Percentiles rank a stretch among this genome's conserved stretches.
These are phyloP conservation scores for Silurus aristotelis DNA, from an alignment of 2,797 vertebrate species.

Conservation along the genomic window DNA sequence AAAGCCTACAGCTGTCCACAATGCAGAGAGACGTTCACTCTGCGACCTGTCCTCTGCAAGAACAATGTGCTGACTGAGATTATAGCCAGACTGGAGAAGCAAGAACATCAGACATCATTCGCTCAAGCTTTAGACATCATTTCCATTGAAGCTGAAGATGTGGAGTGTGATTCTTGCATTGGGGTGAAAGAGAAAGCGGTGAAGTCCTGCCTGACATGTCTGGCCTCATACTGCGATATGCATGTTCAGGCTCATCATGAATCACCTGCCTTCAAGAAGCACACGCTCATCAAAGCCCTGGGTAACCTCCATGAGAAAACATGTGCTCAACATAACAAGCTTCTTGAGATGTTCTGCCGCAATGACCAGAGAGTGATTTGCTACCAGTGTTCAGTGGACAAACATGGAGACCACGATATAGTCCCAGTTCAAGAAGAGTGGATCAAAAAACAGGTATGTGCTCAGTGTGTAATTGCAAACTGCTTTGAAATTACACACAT, in stretches of 20 bases:
- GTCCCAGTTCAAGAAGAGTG: conserved; percentile 26
- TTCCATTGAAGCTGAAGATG: neutral
- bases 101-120: neutral
- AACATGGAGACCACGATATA: conserved; percentile 27
- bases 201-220: conserved; percentile 39
- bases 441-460: conserved; percentile 31
- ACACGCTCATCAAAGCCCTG: neutral
- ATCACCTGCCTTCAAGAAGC: conserved; percentile 31
- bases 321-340: conserved; percentile 32
- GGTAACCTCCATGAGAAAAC: conserved; percentile 39
- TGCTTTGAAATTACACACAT: neutral
- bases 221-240: conserved; percentile 28
- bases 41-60: conserved; percentile 19
- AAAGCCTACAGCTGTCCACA: conserved; percentile 26
- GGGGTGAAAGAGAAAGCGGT: conserved; percentile 36
- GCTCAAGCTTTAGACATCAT: neutral
- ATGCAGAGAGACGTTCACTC: conserved; percentile 25
- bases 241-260: conserved; percentile 32
- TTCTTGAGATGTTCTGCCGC: conserved; percentile 39
- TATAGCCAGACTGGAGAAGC: neutral
- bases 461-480: neutral
- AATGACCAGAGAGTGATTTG: conserved; percentile 28
- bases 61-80: conserved; percentile 33
- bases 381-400: conserved; percentile 22
- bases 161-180: conserved; percentile 40